These are phyloP conservation scores for Nothocercus nigrocapillus DNA, from an alignment of 2,113 vertebrate species.

Conservation along the genomic window DNA sequence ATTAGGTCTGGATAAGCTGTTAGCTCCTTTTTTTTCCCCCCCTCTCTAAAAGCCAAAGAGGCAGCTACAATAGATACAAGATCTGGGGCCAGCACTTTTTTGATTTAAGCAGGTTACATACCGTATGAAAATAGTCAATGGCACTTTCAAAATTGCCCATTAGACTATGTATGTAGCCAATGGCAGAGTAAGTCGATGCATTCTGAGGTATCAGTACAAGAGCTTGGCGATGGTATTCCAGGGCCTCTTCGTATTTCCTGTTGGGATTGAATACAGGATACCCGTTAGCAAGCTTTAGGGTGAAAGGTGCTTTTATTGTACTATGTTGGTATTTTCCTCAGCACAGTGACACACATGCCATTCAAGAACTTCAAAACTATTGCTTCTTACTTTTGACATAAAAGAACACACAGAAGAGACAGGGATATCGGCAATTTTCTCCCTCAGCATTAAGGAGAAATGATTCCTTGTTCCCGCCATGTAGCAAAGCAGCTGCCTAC, in stretches of 20 bases:
- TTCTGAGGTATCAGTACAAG: slow-evolving; percentile 96
- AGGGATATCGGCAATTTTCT: not conserved
- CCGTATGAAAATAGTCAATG: slow-evolving; percentile 98
- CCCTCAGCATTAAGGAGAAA: not conserved
- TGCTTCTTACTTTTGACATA: not conserved
- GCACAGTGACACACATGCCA: not conserved
- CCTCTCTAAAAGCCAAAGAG: not conserved
- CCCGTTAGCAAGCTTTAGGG: not conserved
- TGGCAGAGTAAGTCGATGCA: slow-evolving; percentile 94
- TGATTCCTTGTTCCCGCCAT: not conserved
- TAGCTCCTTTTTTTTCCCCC: not conserved
- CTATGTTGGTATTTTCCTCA: not conserved
- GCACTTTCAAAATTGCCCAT: slow-evolving; percentile 98
- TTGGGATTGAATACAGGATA: not conserved
- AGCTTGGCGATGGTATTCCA: slow-evolving; percentile 97
- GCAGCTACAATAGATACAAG: not conserved
- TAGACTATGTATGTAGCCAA: slow-evolving; percentile 96
- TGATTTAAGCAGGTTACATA: slow-evolving; percentile 60
- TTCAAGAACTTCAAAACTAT: not conserved
- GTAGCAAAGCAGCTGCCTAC: not conserved
- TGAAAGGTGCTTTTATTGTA: not conserved
- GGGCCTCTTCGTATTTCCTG: slow-evolving; percentile 94
- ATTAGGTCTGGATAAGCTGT: not conserved
- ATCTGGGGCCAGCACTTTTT: not conserved
- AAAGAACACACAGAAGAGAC: not conserved